These are phyloP conservation scores for Eupithecia tripunctaria DNA, from an alignment of 2,888 invertebrate species.

Conservation along the genomic window DNA sequence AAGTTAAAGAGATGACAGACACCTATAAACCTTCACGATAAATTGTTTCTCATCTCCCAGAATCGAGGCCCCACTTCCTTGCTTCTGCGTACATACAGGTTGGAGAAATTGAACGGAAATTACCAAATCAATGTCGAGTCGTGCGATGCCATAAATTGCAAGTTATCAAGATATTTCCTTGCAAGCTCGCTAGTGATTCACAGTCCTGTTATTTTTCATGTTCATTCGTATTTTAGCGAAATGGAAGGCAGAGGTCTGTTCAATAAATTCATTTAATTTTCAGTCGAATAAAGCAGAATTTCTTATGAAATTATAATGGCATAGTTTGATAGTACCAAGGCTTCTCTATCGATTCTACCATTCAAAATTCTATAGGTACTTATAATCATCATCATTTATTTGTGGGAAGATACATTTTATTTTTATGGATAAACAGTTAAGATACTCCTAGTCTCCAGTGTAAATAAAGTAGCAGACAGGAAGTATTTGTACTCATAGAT, in stretches of 20 bases:
- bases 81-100: not conserved
- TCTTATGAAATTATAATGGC: not conserved
- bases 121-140: conserved; percentile 35
- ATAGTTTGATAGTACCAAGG: not conserved
- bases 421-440: no score
- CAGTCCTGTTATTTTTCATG: not conserved
- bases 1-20: not conserved
- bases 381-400: not conserved
- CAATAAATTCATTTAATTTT: not conserved
- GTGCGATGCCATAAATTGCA: conserved; percentile 16
- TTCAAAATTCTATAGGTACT: no score
- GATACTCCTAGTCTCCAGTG: not conserved
- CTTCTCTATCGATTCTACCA: no score
- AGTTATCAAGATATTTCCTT: conserved; percentile 11
- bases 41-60: not conserved
- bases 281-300: not conserved
- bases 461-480: not conserved
- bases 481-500: not conserved
- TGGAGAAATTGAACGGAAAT: conserved; percentile 42
- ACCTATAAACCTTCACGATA: not conserved
- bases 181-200: not conserved
- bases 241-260: not conserved
- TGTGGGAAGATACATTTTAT: not conserved
- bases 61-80: not conserved
- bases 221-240: not conserved